Conservation (phyloP, 2,797 vertebrate species). For the Okamejei kenojei region DNA sequence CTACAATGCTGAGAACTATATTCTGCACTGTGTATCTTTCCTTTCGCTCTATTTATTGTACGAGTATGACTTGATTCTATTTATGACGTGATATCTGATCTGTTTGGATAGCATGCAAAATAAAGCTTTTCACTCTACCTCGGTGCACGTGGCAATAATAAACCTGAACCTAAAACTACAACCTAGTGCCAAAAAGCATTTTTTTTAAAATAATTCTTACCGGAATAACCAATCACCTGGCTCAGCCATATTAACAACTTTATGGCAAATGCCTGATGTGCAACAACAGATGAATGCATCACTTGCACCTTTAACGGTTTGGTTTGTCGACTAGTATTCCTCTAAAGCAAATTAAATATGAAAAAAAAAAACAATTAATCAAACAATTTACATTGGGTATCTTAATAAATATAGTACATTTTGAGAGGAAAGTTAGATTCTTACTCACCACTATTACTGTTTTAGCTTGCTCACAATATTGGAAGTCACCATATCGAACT, state of each 20-base stretch:
- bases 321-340: constrained; percentile 90
- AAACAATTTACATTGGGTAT: background rate
- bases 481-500: constrained; percentile 84
- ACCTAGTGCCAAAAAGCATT: background rate
- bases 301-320: constrained; percentile 91
- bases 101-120: no score
- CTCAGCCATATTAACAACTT: constrained; percentile 84
- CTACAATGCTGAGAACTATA: no score
- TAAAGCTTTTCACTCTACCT: no score
- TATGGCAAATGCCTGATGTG: constrained; percentile 91
- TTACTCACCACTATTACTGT: constrained; percentile 85
- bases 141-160: no score
- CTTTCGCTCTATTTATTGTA: no score
- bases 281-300: constrained; percentile 92
- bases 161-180: no score
- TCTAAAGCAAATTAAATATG: constrained; percentile 56
- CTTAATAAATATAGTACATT: background rate
- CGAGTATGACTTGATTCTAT: no score
- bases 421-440: background rate
- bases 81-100: no score
- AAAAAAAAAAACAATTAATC: background rate
- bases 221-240: constrained; percentile 84
- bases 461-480: constrained; percentile 91
- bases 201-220: constrained; percentile 52
- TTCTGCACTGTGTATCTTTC: no score